Evolutionary conservation across 1,140 invertebrate genomes (phyloP).

Genomic region (Bombus pascuorum): DNA sequence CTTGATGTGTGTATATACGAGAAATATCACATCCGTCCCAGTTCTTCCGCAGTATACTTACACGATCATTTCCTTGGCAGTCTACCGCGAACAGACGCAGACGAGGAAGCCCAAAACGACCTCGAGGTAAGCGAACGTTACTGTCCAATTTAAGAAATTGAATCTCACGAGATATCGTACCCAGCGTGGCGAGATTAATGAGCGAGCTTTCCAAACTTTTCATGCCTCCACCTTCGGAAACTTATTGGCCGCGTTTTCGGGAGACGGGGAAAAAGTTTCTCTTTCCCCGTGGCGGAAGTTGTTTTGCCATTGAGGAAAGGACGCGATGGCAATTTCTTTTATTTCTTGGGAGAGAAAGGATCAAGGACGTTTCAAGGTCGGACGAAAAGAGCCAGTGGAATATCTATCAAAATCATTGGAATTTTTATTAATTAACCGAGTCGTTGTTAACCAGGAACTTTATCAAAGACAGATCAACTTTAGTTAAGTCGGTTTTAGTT

Average conservation of each 20-base stretch:
- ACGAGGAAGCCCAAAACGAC: not conserved
- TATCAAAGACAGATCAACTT: not conserved
- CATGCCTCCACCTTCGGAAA: not conserved
- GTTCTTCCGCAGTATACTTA: not conserved
- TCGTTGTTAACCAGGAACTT: not conserved
- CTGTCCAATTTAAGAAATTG: slow-evolving; percentile 42
- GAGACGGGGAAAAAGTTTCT: slow-evolving; percentile 15
- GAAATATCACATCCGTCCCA: not conserved
- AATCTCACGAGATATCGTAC: slow-evolving; percentile 37
- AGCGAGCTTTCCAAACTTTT: slow-evolving; percentile 37
- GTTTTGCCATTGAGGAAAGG: not conserved
- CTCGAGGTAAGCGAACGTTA: slow-evolving; percentile 41
- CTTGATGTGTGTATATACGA: not conserved
- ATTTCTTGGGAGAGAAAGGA: not conserved
- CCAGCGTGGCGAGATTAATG: slow-evolving; percentile 38
- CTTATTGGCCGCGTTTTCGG: slow-evolving; percentile 35
- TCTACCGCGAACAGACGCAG: not conserved
- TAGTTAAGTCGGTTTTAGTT: not conserved
- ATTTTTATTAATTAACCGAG: not conserved
- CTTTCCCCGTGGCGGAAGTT: not conserved
- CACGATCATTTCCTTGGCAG: slow-evolving; percentile 23
- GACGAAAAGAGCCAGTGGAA: not conserved
- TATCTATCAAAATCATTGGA: not conserved
- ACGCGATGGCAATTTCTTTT: not conserved
- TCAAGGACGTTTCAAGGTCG: not conserved